A percentile compares a stretch with the other conserved stretches of the same genome.
These are phyloP conservation scores for Apis mellifera DNA, from an alignment of 1,140 invertebrate species.

Conservation along the genomic window Amel_HAv3.1 CM009943.2:3534001-3534500, in stretches of 20 bases:
- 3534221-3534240: no score
- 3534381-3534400: not conserved
- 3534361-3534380: not conserved
- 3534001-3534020: constrained; percentile 30
- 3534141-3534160: not conserved
- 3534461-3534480: constrained; percentile 16
- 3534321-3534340: no score
- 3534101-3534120: constrained; percentile 37
- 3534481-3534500: constrained; percentile 3
- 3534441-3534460: not conserved
- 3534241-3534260: not conserved
- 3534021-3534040: not conserved
- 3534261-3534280: not conserved
- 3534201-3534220: not conserved
- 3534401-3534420: not conserved
- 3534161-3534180: not conserved
- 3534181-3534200: not conserved
- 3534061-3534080: constrained; percentile 32
- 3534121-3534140: not conserved
- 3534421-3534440: not conserved
- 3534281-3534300: not conserved
- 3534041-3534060: constrained; percentile 41
- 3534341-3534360: no score
- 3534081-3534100: constrained; percentile 2
- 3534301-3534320: not conserved